Base-by-base conservation (phyloP, 1,140 invertebrate genomes). In the Augochlora pura region DNA sequence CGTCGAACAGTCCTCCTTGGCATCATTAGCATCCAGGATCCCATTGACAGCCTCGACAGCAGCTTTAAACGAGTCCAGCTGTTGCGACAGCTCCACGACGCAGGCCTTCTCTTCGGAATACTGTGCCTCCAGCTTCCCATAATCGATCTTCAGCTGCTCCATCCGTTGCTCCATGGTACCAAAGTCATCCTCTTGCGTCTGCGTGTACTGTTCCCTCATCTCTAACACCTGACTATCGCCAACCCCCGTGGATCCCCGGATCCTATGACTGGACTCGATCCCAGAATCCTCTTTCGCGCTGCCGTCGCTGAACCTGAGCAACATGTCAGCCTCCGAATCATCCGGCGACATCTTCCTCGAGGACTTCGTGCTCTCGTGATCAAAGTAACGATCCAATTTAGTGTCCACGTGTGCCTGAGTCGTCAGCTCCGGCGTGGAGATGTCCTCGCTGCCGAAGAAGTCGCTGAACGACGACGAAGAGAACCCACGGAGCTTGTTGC, bases 221-320 rank as follows among this genome's bases (percentile, higher is more conserved):
- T 32, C 32, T 4, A 2, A 4, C 1, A 77, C 64, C 9, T 5
- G 39, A 62, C 60, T 66, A 12, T 81, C 79, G 3, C 49, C 64
- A 9, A 64, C 10, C n/a, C 39, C 81, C 8, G 16, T 82, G 57
- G 66, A 82, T 32, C 71, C 76, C 10, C 69, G 27, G 12, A 75
- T 83, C 21, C 62, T 82, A 9, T 77, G 65, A 38, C 68, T 59
- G 12, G 64, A 60, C 32, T 66, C 75, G 32, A 77, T 78, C 54
- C 91, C 91, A 2, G 91, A 92, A 79, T 92, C 91, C 62, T 91
- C 85, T 75, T 87, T 90, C n/a, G 78, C 85, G 23, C 75, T 87
- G 4, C 52, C 59, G 2, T 82, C 80, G 68, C 80, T 87, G 4
- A 80, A 88, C 52, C 82, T 75, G 21, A 81, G 75, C 25, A 46